These are phyloP conservation scores for Gopherus flavomarginatus DNA, from an alignment of 2,113 vertebrate species.

Conservation along the genomic window DNA sequence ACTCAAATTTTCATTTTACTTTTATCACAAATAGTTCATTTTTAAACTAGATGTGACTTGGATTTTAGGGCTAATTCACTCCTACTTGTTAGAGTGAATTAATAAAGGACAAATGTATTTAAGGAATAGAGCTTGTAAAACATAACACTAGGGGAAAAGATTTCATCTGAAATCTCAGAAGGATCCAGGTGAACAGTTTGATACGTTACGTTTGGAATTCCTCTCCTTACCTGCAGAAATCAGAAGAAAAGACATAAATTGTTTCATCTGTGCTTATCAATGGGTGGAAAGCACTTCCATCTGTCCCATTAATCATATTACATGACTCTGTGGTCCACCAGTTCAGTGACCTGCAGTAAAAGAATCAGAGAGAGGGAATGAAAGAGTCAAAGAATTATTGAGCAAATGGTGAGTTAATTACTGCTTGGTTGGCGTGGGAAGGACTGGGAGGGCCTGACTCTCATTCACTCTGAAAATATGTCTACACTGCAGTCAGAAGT, in stretches of 20 bases:
- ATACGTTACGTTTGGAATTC: not conserved
- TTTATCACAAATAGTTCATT: not conserved
- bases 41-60: not conserved
- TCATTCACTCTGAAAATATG: not conserved
- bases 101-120: not conserved
- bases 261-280: slow-evolving; percentile 86
- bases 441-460: not conserved
- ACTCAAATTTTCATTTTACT: not conserved
- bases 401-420: not conserved
- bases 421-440: not conserved
- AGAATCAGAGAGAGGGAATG: not conserved
- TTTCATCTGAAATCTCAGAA: not conserved
- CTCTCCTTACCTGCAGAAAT: slow-evolving; percentile 91
- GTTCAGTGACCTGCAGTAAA: slow-evolving; percentile 79
- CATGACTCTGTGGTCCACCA: slow-evolving; percentile 91
- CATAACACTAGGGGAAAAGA: not conserved
- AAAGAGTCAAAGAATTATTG: not conserved
- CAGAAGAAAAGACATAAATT: slow-evolving; percentile 93
- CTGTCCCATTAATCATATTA: slow-evolving; percentile 98
- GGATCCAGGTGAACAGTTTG: fast-evolving
- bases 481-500: not conserved
- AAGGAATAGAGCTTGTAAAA: not conserved
- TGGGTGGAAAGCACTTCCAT: slow-evolving; percentile 92
- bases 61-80: not conserved
- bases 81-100: not conserved